Percentiles rank a stretch among this genome's conserved stretches.
Conservation (phyloP, 2,113 vertebrate species). For the Procavia capensis region DNA sequence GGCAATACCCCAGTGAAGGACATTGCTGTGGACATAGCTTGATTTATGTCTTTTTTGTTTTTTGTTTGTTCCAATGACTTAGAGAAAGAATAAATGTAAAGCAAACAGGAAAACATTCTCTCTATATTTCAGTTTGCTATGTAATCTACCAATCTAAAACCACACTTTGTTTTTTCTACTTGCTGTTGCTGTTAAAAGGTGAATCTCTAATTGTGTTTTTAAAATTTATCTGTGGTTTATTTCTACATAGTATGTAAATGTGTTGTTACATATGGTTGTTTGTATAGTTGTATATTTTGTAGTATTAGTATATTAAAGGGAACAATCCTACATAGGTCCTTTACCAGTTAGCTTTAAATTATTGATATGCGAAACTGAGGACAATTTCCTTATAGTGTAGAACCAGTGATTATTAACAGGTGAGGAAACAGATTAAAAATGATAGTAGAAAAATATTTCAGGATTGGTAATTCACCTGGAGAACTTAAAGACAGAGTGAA, state of each 20-base stretch:
- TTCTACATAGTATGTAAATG: conserved; percentile 57
- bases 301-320: conserved; percentile 69
- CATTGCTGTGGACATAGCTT: neutral
- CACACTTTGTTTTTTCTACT: neutral
- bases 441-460: neutral
- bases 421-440: neutral
- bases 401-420: conserved; percentile 10
- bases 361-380: neutral
- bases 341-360: conserved; percentile 57
- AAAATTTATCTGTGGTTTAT: conserved; percentile 52
- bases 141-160: conserved; percentile 50
- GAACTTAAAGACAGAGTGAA: neutral
- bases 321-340: conserved; percentile 54
- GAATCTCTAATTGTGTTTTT: conserved; percentile 53
- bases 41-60: neutral
- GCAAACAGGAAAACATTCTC: conserved; percentile 23
- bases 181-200: conserved; percentile 69
- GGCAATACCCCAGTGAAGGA: neutral
- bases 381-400: neutral
- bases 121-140: conserved; percentile 22
- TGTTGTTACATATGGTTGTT: conserved; percentile 18
- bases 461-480: neutral
- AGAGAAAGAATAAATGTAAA: neutral
- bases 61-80: conserved; percentile 22
- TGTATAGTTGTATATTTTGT: conserved; percentile 65